A percentile compares a stretch with the other conserved stretches of the same genome.
These are phyloP conservation scores for Pristionchus pacificus DNA, from an alignment of 1,140 invertebrate genomes.

Conservation along the genomic window DNA sequence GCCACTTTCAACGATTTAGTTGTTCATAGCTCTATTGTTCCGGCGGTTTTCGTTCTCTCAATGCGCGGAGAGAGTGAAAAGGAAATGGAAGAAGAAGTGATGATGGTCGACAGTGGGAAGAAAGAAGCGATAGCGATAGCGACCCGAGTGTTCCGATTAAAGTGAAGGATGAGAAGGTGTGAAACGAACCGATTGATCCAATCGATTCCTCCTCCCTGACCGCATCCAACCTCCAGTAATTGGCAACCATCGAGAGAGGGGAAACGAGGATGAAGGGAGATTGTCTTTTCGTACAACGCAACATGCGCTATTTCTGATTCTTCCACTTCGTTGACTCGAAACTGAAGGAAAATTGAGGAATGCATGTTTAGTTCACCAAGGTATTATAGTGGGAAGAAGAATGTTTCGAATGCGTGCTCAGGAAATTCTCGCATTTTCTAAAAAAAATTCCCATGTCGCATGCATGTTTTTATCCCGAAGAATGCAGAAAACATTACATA, in stretches of 20 bases:
- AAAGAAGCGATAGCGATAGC: too few species aligned
- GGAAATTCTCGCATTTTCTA: too few species aligned
- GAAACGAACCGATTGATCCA: too few species aligned
- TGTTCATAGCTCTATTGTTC: neutral
- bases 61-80: neutral
- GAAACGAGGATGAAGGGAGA: neutral
- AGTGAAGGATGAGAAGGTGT: too few species aligned
- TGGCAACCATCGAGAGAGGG: neutral
- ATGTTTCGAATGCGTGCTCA: too few species aligned
- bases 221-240: neutral
- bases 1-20: neutral
- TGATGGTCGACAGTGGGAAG: neutral
- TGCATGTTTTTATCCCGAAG: neutral
- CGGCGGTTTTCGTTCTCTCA: neutral
- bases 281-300: neutral
- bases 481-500: too few species aligned
- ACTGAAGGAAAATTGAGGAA: too few species aligned
- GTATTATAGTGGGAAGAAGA: too few species aligned
- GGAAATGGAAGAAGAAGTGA: neutral
- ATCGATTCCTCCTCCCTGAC: neutral
- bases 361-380: too few species aligned
- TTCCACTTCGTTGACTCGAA: neutral
- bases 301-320: neutral
- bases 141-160: too few species aligned
- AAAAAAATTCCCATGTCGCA: too few species aligned